Evolutionary conservation across 2,113 vertebrate species (phyloP).

Genomic region (Clarias magur): DNA sequence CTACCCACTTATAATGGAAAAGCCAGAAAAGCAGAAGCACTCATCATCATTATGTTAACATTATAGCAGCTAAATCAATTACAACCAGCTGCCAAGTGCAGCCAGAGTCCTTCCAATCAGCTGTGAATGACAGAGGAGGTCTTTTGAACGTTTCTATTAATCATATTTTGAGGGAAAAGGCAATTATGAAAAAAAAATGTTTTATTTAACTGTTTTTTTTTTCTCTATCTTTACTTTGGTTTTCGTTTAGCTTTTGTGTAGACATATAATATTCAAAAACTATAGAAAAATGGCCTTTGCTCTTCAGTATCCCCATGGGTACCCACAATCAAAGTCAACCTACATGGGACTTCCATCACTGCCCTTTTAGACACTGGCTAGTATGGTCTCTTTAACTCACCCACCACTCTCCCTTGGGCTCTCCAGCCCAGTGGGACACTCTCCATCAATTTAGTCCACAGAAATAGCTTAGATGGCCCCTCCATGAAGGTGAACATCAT

Average conservation of each 20-base stretch:
- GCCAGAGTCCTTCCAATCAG: neutral
- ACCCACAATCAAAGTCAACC: no score
- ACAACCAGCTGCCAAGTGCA: constrained; percentile 1
- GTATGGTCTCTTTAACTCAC: no score
- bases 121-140: neutral
- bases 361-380: no score
- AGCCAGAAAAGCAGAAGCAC: constrained; percentile 1
- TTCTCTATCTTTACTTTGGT: neutral
- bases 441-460: no score
- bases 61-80: neutral
- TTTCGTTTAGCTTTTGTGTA: neutral
- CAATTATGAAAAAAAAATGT: neutral
- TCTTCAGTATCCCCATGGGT: no score
- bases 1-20: constrained; percentile 29
- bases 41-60: constrained; percentile 30
- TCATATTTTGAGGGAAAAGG: neutral
- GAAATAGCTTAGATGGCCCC: no score
- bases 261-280: neutral
- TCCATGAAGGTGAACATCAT: no score
- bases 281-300: neutral
- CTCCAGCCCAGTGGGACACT: no score
- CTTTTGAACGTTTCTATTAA: constrained; percentile 1
- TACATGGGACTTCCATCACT: no score
- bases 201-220: neutral
- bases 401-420: no score